These are phyloP conservation scores for Nasonia longicornis DNA, from an alignment of 1,140 invertebrate species.

Conservation along the genomic window DNA sequence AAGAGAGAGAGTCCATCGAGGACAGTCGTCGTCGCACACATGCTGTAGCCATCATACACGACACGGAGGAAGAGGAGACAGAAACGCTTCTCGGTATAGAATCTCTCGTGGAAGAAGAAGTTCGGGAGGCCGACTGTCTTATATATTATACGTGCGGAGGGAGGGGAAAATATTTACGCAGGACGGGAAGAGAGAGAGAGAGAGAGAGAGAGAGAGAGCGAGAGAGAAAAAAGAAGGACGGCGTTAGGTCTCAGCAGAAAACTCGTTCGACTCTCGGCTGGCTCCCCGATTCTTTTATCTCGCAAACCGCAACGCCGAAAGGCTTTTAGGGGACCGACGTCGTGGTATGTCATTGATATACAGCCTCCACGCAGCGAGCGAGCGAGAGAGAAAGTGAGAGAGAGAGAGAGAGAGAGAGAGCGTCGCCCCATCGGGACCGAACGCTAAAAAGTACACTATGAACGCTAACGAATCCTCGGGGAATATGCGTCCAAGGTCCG, in stretches of 20 bases:
- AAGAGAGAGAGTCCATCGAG: background rate
- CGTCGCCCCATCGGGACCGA: slow-evolving; percentile 54
- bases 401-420: slow-evolving; percentile 14
- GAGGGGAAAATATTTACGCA: slow-evolving; percentile 35
- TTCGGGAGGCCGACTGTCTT: background rate
- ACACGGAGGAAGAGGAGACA: background rate
- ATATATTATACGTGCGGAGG: background rate
- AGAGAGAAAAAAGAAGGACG: background rate
- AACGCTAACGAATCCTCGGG: slow-evolving; percentile 62
- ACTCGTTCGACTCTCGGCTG: slow-evolving; percentile 43
- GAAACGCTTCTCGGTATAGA: background rate
- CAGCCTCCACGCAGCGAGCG: slow-evolving; percentile 47
- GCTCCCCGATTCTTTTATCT: slow-evolving; percentile 53
- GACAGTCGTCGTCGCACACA: background rate
- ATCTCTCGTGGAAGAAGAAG: background rate
- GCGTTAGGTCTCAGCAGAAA: slow-evolving; percentile 32
- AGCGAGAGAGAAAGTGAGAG: background rate
- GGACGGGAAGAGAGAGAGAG: slow-evolving; percentile 2
- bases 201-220: background rate
- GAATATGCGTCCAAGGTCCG: slow-evolving; percentile 42
- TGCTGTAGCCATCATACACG: background rate
- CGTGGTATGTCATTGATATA: slow-evolving; percentile 62
- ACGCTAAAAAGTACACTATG: slow-evolving; percentile 61
- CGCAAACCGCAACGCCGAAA: slow-evolving; percentile 64
- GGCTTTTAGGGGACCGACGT: slow-evolving; percentile 59